Conservation (phyloP, 2,888 invertebrate genomes). For the Chymomyza fuscimana region DNA sequence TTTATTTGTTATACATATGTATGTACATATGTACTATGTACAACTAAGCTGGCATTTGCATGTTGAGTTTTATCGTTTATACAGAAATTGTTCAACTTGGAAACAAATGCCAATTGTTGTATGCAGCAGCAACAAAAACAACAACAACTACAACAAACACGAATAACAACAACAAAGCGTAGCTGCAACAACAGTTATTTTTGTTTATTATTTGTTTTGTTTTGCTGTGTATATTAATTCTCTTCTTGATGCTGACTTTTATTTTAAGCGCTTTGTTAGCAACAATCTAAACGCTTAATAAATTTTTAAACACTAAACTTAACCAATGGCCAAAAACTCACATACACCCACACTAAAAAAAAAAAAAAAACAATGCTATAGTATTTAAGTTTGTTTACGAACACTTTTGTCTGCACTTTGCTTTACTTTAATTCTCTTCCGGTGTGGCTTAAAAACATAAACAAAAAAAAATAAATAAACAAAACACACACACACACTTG, state of each 20-base stretch:
- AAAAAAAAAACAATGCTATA: constrained; percentile 27
- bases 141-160: constrained; percentile 1
- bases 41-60: not conserved
- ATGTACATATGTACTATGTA: too few relatives aligned
- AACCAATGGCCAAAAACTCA: constrained; percentile 14
- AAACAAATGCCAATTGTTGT: not conserved
- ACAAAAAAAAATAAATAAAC: constrained; percentile 12
- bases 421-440: constrained; percentile 52
- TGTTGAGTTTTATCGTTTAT: not conserved
- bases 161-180: constrained; percentile 2
- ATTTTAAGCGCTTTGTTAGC: constrained; percentile 6
- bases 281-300: constrained; percentile 25
- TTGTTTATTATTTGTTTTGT: constrained; percentile 28
- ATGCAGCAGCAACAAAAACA: not conserved
- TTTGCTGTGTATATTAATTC: constrained; percentile 23
- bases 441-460: constrained; percentile 31
- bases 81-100: not conserved
- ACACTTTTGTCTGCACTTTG: constrained; percentile 30
- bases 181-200: constrained; percentile 10
- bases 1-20: too few relatives aligned
- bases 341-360: constrained; percentile 10
- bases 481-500: constrained; percentile 33
- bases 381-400: constrained; percentile 16
- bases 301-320: constrained; percentile 33
- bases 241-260: not conserved